Evolutionary conservation across 1,140 invertebrate species (phyloP), one percentile per base, ranked within the genome.

Genomic region (Arion vulgaris): DNA sequence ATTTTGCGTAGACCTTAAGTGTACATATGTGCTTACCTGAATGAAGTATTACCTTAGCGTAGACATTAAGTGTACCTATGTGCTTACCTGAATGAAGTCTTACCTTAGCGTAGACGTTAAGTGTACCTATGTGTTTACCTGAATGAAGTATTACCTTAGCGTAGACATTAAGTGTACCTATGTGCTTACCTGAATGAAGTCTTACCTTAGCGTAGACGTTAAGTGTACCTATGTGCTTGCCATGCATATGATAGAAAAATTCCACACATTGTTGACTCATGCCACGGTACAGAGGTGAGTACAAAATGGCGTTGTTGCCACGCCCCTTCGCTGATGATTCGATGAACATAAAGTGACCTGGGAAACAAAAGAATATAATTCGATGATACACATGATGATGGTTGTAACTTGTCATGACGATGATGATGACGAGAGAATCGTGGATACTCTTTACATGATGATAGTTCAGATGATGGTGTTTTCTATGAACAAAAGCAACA

Each of bases 161-260:
- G 66, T 90, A 91, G 4, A 92, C 90, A 71, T 91, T 91, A 17
- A 92, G 86, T 11, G 88, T 91, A 32, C 90, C 90, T 23, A 88
- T 82, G 66, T 90, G 85, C 9, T 84, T 77, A 0, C 91, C 91
- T n/a, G n/a, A n/a, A n/a, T n/a, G n/a, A n/a, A n/a, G n/a, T n/a
- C n/a, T 66, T 86, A 89, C 90, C 86, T 87, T 83, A 45, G 89
- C 89, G 66, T 90, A 91, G 4, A 92, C 90, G 72, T 91, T 91
- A 17, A 92, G 86, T 11, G 88, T 91, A 32, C 90, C 90, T 23
- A 88, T 82, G 66, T 90, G 85, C 9, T 84, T 77, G 2, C 91
- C 91, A 76, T 89, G 85, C 91, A 92, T 92, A 75, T 91, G 90
- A 76, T 91, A 92, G 71, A 85, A 91, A 81, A 92, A 92, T 62